These are phyloP conservation scores for Lithophane semibrunnea DNA, from an alignment of 2,888 invertebrate genomes.

Conservation along the genomic window DNA sequence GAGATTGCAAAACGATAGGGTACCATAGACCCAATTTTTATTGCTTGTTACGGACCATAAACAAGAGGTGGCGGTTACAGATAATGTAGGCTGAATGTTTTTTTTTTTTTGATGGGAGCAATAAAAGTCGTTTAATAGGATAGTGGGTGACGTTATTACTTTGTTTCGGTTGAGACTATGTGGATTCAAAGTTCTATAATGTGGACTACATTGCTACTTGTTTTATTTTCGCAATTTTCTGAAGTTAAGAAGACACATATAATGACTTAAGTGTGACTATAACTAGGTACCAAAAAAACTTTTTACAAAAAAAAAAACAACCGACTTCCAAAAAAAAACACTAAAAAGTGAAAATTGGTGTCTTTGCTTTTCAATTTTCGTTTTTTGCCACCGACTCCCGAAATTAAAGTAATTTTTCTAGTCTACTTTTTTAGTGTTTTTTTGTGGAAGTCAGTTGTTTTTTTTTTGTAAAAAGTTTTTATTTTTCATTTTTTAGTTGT, in stretches of 20 bases:
- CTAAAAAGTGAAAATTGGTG: no score
- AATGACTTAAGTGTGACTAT: no score
- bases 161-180: conserved; percentile 33
- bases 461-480: no score
- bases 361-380: no score
- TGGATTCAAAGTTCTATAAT: not conserved
- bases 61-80: conserved; percentile 82
- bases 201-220: not conserved
- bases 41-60: conserved; percentile 89
- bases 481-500: no score
- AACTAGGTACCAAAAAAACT: no score
- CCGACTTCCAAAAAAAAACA: no score
- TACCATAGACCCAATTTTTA: conserved; percentile 86
- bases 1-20: conserved; percentile 87
- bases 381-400: no score
- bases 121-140: conserved; percentile 84
- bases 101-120: conserved; percentile 75
- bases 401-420: no score
- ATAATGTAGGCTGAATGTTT: conserved; percentile 83
- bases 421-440: no score
- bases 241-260: not conserved
- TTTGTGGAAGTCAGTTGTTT: no score
- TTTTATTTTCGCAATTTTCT: not conserved
- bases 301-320: no score
- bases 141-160: conserved; percentile 68